Evolutionary conservation across 2,113 vertebrate genomes (phyloP).

Genomic region (Microtus montanus): DNA sequence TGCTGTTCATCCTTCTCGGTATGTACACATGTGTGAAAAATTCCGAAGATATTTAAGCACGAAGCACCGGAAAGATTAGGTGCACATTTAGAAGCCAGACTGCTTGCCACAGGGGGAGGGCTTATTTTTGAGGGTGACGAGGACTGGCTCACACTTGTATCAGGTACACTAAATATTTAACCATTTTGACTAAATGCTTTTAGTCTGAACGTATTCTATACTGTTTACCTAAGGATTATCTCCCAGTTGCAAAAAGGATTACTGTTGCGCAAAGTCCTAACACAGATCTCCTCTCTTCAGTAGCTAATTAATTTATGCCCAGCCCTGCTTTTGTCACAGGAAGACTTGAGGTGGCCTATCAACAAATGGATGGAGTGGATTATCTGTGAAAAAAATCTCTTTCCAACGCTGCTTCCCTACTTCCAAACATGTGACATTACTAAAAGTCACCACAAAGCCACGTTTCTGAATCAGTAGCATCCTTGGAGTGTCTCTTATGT

Average conservation of each 20-base stretch:
- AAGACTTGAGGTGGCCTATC: constrained; percentile 12
- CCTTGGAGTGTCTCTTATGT: background rate
- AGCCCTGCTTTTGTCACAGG: background rate
- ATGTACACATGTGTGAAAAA: constrained; percentile 55
- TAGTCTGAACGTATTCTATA: constrained; percentile 14
- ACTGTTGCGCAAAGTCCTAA: constrained; percentile 61
- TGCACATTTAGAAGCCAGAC: background rate
- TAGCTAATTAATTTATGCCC: constrained; percentile 66
- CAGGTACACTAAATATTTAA: constrained; percentile 54
- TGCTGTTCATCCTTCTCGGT: constrained; percentile 60
- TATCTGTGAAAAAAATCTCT: background rate
- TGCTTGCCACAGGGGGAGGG: no score
- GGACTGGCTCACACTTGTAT: background rate
- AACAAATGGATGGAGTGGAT: background rate
- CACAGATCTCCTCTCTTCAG: constrained; percentile 51
- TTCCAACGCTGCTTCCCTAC: background rate
- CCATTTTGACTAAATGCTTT: background rate
- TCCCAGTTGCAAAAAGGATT: constrained; percentile 65
- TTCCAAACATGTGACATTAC: background rate
- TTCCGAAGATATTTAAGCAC: constrained; percentile 51
- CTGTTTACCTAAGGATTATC: constrained; percentile 68
- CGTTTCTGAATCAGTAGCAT: background rate
- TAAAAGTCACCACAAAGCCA: constrained; percentile 40
- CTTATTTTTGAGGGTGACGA: background rate
- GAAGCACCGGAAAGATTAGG: background rate